Evolutionary conservation across 1,140 invertebrate genomes (phyloP).

Genomic region (Hyposmocoma kahamanoa): DNA sequence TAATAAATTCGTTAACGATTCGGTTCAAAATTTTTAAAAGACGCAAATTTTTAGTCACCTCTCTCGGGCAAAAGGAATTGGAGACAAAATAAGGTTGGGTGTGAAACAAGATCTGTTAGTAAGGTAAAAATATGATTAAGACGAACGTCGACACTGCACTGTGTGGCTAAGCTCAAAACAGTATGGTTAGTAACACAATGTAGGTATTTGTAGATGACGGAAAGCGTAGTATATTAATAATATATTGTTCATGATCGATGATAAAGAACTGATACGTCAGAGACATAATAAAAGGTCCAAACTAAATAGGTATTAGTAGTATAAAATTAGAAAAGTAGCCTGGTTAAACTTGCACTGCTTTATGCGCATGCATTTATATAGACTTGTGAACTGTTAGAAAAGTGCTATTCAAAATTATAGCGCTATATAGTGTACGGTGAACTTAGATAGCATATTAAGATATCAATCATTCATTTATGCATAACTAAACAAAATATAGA

Average conservation of each 20-base stretch:
- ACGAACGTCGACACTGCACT: slow-evolving; percentile 38
- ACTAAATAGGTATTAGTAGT: no score
- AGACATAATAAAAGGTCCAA: no score
- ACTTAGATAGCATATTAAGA: no score
- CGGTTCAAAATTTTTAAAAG: slow-evolving; percentile 34
- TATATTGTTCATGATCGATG: no score
- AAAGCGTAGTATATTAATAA: background rate
- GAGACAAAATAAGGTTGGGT: slow-evolving; percentile 68
- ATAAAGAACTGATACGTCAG: no score
- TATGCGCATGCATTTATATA: slow-evolving; percentile 10
- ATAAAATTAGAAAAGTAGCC: background rate
- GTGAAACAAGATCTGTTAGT: slow-evolving; percentile 63
- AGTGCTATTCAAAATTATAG: no score
- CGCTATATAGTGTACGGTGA: no score
- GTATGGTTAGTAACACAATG: slow-evolving; percentile 19
- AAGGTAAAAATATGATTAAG: slow-evolving; percentile 54
- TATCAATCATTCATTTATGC: no score
- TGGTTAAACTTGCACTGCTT: slow-evolving; percentile 16
- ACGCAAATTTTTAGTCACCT: slow-evolving; percentile 63
- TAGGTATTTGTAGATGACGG: background rate
- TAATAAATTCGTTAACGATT: no score
- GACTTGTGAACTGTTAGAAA: background rate
- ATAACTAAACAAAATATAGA: no score
- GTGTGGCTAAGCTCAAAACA: slow-evolving; percentile 43
- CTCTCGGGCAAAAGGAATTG: slow-evolving; percentile 63